Conservation (phyloP, 1,140 invertebrate genomes). For the Diorhabda carinulata region DNA sequence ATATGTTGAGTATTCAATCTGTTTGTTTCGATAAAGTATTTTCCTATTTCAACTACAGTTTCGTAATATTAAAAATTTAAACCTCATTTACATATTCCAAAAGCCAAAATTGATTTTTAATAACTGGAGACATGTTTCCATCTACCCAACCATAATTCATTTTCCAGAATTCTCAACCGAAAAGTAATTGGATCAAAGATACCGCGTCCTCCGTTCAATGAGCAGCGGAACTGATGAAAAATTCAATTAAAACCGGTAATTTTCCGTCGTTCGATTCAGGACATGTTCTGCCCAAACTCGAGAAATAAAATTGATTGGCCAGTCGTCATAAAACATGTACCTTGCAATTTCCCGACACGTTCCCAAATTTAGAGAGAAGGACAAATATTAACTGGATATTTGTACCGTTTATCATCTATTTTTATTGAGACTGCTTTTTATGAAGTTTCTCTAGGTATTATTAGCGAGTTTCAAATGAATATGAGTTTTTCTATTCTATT, state of each 20-base stretch:
- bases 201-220: not conserved
- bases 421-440: too few species aligned
- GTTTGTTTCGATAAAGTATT: too few species aligned
- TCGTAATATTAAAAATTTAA: too few species aligned
- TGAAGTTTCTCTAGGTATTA: too few species aligned
- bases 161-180: not conserved
- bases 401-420: too few species aligned
- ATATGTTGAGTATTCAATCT: too few species aligned
- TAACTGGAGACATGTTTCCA: too few species aligned
- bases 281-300: not conserved
- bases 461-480: too few species aligned
- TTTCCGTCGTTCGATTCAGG: not conserved
- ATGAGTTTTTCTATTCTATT: too few species aligned
- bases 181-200: not conserved
- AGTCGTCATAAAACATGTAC: conserved; percentile 1
- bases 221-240: not conserved
- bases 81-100: too few species aligned
- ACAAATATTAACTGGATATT: not conserved
- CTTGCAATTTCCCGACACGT: not conserved
- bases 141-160: not conserved
- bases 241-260: conserved; percentile 1
- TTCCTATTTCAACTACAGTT: too few species aligned
- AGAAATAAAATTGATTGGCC: conserved; percentile 2
- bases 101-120: too few species aligned
- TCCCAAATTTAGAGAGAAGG: not conserved